A percentile compares a stretch with the other conserved stretches of the same genome.
Conservation (phyloP, 2,888 invertebrate genomes). For the Liopterus haemorrhoidalis region DNA sequence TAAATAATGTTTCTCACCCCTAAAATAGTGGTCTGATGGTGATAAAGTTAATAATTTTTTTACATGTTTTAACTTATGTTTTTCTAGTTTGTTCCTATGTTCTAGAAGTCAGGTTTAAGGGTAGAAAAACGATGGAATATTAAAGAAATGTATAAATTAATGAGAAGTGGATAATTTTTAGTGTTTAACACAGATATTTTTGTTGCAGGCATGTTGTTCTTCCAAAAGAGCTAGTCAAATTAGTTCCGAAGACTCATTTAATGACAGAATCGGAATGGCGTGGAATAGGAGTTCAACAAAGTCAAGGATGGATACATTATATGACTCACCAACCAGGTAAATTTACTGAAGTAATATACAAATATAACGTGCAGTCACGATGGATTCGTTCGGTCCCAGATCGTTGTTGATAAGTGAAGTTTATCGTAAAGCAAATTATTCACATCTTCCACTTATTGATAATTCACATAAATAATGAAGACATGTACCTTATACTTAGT, state of each 20-base stretch:
- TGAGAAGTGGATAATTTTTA: no score
- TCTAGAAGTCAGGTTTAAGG: constrained; percentile 4
- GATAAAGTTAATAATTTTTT: no score
- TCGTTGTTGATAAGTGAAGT: no score
- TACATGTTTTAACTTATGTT: constrained; percentile 10
- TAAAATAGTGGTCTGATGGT: no score
- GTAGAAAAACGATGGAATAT: background rate
- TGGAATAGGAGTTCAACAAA: constrained; percentile 90
- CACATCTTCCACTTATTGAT: no score
- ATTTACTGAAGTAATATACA: no score
- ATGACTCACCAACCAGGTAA: constrained; percentile 92
- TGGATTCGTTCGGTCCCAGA: no score
- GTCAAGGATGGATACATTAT: constrained; percentile 94
- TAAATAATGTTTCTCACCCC: no score
- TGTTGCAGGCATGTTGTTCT: constrained; percentile 82
- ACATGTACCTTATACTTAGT: no score
- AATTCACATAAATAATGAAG: no score
- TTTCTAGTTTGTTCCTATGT: constrained; percentile 12
- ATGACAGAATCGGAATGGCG: constrained; percentile 95
- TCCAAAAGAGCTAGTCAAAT: constrained; percentile 84
- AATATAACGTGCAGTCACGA: no score
- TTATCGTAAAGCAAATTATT: no score
- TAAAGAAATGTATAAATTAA: background rate
- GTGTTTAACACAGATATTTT: background rate
- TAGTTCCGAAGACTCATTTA: constrained; percentile 85